These are phyloP conservation scores for Papilio aristodemus DNA, from an alignment of 1,140 invertebrate species.

Conservation along the genomic window DNA sequence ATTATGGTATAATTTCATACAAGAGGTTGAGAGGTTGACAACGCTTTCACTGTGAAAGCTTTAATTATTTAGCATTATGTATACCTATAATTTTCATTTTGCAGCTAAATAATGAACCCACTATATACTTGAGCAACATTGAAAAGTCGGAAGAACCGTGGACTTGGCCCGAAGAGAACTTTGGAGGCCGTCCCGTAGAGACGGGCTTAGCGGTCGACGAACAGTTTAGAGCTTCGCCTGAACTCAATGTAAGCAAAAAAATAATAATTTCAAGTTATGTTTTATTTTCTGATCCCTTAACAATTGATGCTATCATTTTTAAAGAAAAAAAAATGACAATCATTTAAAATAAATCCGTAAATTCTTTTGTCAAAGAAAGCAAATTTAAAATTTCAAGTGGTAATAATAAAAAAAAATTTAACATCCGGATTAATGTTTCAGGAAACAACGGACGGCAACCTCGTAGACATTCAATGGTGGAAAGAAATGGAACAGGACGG, in stretches of 20 bases:
- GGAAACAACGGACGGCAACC: background rate
- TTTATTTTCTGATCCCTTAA: too few species aligned
- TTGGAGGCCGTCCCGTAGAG: slow-evolving; percentile 39
- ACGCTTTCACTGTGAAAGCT: too few species aligned
- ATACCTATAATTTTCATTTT: slow-evolving; percentile 10
- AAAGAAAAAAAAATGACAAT: too few species aligned
- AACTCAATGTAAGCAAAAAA: slow-evolving; percentile 25
- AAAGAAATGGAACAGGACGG: slow-evolving; percentile 30
- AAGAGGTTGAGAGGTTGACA: too few species aligned
- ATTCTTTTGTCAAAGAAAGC: too few species aligned
- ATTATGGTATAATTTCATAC: too few species aligned
- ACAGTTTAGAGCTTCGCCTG: slow-evolving; percentile 27
- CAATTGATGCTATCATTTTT: too few species aligned
- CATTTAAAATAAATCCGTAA: too few species aligned
- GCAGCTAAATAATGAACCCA: slow-evolving; percentile 45
- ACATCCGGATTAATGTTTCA: too few species aligned
- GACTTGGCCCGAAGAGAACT: slow-evolving; percentile 51
- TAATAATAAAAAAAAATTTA: too few species aligned
- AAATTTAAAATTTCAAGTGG: too few species aligned
- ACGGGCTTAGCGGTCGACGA: slow-evolving; percentile 45
- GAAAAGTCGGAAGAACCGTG: slow-evolving; percentile 39
- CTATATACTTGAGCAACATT: slow-evolving; percentile 46
- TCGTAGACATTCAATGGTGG: background rate
- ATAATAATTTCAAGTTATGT: background rate
- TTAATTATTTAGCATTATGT: background rate